A percentile compares a stretch with the other conserved stretches of the same genome.
phyloP scores from a whole-genome alignment of 2,888 invertebrate species.

The Eupsilia transversa region DNA sequence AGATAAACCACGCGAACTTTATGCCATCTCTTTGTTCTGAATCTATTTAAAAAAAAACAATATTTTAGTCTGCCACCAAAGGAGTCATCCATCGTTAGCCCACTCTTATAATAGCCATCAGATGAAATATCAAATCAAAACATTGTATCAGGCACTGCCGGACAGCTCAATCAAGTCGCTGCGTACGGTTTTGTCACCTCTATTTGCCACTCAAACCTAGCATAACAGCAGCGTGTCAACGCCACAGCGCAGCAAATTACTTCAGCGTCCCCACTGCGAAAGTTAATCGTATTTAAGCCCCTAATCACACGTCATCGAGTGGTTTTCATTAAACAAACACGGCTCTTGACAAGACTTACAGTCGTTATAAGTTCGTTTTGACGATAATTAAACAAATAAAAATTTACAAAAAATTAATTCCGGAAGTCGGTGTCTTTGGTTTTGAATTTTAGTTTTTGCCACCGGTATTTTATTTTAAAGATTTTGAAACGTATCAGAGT shows the following conservation, averaged over 20 bases:
- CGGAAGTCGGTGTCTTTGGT: too few species aligned
- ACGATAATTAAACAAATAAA: too few species aligned
- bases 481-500: too few species aligned
- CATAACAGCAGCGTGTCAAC: constrained; percentile 21
- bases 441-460: too few species aligned
- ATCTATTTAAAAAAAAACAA: neutral
- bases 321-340: constrained; percentile 51
- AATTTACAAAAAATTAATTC: too few species aligned
- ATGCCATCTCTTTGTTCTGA: neutral
- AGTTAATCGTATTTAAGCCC: constrained; percentile 63
- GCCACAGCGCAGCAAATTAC: constrained; percentile 51
- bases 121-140: neutral
- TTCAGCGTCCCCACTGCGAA: constrained; percentile 46
- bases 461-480: too few species aligned
- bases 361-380: constrained; percentile 24
- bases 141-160: neutral
- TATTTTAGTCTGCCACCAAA: neutral
- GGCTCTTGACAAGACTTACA: constrained; percentile 25
- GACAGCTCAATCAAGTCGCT: constrained; percentile 11
- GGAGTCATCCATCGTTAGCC: neutral
- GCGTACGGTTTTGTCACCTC: neutral
- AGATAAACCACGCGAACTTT: neutral
- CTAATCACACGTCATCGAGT: constrained; percentile 57
- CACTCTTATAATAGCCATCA: neutral
- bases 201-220: constrained; percentile 13